Evolutionary conservation across 1,140 invertebrate species (phyloP).

Genomic region (Hesperophylax magnus): DNA sequence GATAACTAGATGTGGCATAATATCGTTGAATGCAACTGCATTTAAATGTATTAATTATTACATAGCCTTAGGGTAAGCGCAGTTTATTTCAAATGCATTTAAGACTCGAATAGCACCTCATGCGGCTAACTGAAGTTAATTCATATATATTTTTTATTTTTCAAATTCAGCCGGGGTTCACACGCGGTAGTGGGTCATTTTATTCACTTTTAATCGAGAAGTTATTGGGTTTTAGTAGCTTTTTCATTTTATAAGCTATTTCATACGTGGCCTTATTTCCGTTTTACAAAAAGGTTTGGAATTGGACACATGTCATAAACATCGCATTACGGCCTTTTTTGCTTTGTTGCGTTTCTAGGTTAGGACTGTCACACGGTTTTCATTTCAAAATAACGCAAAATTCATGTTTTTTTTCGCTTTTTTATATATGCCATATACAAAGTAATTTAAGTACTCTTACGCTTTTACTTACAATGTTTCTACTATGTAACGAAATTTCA

Average conservation of each 20-base stretch:
- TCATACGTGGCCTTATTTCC: too few relatives aligned
- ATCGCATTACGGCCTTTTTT: too few relatives aligned
- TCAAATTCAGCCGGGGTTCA: neutral
- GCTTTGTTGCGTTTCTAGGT: too few relatives aligned
- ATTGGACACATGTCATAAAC: too few relatives aligned
- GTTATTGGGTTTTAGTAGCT: neutral
- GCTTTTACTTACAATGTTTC: too few relatives aligned
- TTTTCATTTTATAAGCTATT: neutral
- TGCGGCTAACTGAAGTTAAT: slow-evolving; percentile 13
- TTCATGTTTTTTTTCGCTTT: too few relatives aligned
- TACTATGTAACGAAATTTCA: too few relatives aligned
- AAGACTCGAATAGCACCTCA: neutral
- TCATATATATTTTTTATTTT: neutral
- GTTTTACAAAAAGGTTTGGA: too few relatives aligned
- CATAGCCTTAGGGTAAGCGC: neutral
- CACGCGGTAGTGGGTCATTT: neutral
- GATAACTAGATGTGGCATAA: slow-evolving; percentile 13
- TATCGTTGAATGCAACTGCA: neutral
- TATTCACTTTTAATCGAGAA: neutral
- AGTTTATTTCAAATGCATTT: slow-evolving; percentile 19
- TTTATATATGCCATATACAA: too few relatives aligned
- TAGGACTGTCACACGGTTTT: too few relatives aligned
- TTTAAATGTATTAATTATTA: slow-evolving; percentile 35
- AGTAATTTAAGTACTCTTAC: too few relatives aligned
- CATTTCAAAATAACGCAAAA: too few relatives aligned